Percentiles rank a stretch among this genome's conserved stretches.
Conservation (phyloP, 1,140 invertebrate genomes). For the Drosophila pallidifrons region DNA sequence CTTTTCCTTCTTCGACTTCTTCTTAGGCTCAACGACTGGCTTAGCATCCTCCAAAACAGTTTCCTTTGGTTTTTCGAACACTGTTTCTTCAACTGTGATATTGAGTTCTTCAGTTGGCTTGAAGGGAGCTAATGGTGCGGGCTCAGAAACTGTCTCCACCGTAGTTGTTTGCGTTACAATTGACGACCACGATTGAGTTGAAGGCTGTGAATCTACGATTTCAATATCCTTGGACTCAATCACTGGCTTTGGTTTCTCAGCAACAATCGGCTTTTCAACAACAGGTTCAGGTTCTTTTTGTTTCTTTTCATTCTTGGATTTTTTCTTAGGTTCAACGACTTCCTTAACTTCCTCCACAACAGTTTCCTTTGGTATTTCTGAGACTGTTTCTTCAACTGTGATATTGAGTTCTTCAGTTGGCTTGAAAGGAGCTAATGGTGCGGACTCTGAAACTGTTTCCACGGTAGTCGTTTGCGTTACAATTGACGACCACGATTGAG, state of each 20-base stretch:
- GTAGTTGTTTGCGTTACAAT: neutral
- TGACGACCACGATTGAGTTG: constrained; percentile 23
- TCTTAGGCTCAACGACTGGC: neutral
- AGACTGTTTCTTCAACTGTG: neutral
- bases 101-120: constrained; percentile 1
- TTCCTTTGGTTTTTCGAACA: neutral
- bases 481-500: neutral
- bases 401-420: constrained; percentile 3
- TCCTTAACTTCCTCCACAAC: constrained; percentile 1
- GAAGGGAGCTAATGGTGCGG: constrained; percentile 15
- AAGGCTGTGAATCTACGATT: neutral
- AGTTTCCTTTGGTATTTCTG: neutral
- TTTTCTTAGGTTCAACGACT: neutral
- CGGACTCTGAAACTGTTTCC: neutral
- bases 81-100: constrained; percentile 9
- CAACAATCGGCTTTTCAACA: neutral
- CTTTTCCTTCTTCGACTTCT: constrained; percentile 3
- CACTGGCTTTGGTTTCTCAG: neutral
- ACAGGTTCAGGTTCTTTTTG: neutral
- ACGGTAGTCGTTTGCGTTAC: neutral
- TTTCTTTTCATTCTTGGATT: neutral
- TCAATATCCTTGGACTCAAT: neutral
- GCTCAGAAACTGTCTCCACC: neutral
- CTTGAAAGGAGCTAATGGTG: constrained; percentile 15
- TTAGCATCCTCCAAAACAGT: neutral